These are phyloP conservation scores for Drosophila fuyamai DNA, from an alignment of 1,140 invertebrate species.

Conservation along the genomic window DNA sequence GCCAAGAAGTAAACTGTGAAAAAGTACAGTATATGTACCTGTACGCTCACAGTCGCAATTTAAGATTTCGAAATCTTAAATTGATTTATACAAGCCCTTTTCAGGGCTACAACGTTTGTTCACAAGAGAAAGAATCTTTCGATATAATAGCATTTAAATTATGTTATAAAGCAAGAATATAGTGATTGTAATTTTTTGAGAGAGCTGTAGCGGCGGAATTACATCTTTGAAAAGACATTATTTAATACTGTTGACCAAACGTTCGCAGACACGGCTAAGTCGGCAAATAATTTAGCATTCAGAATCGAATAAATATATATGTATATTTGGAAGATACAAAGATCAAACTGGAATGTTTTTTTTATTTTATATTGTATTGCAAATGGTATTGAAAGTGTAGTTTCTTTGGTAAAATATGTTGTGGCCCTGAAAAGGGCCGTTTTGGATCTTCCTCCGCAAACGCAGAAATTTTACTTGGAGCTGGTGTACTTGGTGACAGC, in stretches of 20 bases:
- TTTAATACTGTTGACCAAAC: no score
- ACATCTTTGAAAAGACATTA: no score
- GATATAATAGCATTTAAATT: background rate
- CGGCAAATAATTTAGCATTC: no score
- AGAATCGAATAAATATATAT: no score
- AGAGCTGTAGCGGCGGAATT: no score
- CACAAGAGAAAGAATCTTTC: background rate
- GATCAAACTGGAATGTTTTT: no score
- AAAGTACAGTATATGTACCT: no score
- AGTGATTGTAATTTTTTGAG: no score
- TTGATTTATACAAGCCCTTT: background rate
- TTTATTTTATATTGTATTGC: no score
- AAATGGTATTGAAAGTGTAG: constrained; percentile 11
- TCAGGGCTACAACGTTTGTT: background rate
- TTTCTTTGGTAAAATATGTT: background rate
- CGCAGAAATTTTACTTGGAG: constrained; percentile 83
- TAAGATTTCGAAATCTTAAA: background rate
- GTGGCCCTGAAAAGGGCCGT: constrained; percentile 63
- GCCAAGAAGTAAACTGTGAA: constrained; percentile 15
- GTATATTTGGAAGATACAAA: no score
- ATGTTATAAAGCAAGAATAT: no score
- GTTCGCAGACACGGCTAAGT: no score
- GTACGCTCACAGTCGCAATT: background rate
- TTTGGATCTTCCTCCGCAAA: constrained; percentile 19
- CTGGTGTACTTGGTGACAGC: constrained; percentile 87